Percentiles rank a stretch among this genome's conserved stretches.
Evolutionary conservation across 2,888 invertebrate genomes (phyloP).

Genomic region (Serripes groenlandicus): DNA sequence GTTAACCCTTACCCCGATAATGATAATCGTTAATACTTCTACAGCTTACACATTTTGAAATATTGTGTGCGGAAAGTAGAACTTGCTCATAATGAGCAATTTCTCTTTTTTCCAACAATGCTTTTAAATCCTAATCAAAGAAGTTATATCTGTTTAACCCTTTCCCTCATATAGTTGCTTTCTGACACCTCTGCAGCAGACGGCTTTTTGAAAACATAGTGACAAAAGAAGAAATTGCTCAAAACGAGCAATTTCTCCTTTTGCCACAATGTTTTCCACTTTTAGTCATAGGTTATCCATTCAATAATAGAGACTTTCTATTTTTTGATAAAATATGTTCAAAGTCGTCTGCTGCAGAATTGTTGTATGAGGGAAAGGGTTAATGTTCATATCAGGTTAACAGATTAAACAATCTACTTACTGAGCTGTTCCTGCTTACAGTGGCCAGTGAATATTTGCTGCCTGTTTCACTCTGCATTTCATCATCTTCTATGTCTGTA

Average conservation of each 20-base stretch:
- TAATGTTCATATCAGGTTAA: not conserved
- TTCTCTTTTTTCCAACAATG: not conserved
- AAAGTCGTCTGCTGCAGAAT: not conserved
- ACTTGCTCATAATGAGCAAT: not conserved
- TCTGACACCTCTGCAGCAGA: too few relatives aligned
- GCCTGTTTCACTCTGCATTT: conserved; percentile 70
- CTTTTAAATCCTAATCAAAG: too few relatives aligned
- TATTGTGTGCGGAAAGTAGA: not conserved
- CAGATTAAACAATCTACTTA: conserved; percentile 67
- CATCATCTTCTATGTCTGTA: conserved; percentile 72
- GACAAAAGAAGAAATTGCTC: conserved; percentile 3
- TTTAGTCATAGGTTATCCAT: not conserved
- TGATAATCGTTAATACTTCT: too few relatives aligned
- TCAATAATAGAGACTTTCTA: not conserved
- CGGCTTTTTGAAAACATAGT: too few relatives aligned
- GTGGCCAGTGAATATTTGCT: conserved; percentile 77
- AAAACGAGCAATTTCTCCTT: not conserved
- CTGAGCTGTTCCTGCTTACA: conserved; percentile 79
- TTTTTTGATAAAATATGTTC: not conserved
- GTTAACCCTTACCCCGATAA: too few relatives aligned
- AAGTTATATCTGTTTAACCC: too few relatives aligned
- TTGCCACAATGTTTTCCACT: conserved; percentile 2
- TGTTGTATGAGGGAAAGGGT: not conserved
- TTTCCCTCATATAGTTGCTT: too few relatives aligned
- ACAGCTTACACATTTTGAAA: too few relatives aligned